These are phyloP conservation scores for Oceanites oceanicus DNA, from an alignment of 2,113 vertebrate genomes.

Conservation along the genomic window DNA sequence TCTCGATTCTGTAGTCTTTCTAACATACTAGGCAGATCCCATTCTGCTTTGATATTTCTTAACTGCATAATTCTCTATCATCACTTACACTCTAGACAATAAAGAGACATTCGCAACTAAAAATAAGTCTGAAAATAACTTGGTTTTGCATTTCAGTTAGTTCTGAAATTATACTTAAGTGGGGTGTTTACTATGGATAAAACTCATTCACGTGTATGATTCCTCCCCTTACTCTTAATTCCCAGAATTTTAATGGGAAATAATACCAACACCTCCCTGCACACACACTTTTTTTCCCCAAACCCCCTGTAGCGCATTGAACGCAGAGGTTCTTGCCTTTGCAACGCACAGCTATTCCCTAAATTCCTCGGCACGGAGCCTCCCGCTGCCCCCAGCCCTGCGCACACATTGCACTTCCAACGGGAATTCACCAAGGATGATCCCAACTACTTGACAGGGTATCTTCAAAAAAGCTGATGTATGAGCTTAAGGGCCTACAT, in stretches of 20 bases:
- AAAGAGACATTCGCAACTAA: neutral
- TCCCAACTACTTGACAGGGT: neutral
- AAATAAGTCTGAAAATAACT: neutral
- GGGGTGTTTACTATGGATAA: neutral
- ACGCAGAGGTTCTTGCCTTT: neutral
- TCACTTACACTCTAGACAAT: neutral
- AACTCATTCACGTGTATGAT: neutral
- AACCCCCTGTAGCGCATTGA: neutral
- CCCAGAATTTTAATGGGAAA: neutral
- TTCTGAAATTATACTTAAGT: neutral
- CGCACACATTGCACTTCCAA: neutral
- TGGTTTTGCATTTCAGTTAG: neutral
- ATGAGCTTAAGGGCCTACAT: neutral
- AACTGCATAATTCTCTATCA: neutral
- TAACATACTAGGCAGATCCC: neutral
- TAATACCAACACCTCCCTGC: neutral
- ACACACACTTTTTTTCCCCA: neutral
- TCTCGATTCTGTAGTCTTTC: neutral
- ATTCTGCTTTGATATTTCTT: neutral
- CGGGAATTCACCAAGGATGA: neutral
- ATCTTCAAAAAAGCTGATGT: neutral
- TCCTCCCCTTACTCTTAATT: neutral
- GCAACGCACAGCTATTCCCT: neutral
- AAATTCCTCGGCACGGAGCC: neutral
- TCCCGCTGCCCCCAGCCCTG: neutral